phyloP scores from a whole-genome alignment of 2,113 vertebrate species.

The Rhineura floridana region DNA sequence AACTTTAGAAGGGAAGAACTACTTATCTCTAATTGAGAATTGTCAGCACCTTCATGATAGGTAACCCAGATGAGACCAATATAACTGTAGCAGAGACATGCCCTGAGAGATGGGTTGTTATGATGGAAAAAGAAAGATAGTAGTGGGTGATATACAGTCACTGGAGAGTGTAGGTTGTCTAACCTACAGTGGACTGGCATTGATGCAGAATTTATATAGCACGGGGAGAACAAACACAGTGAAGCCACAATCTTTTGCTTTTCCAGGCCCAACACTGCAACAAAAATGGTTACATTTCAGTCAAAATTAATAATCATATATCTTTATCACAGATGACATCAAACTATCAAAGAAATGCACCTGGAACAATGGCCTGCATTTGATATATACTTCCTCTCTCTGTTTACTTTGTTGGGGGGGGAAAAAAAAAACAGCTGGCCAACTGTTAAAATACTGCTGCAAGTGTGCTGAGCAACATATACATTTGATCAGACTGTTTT shows the following conservation, averaged over 20 bases:
- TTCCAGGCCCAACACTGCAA: constrained; percentile 16
- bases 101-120: not conserved
- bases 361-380: constrained; percentile 30
- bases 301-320: not conserved
- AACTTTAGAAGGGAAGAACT: not conserved
- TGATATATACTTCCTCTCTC: constrained; percentile 25
- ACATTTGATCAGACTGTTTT: not conserved
- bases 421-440: not conserved
- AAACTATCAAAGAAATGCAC: constrained; percentile 47
- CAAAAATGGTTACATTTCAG: not conserved
- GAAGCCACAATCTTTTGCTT: not conserved
- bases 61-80: not conserved
- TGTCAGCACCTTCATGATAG: not conserved
- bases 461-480: constrained; percentile 4
- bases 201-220: not conserved
- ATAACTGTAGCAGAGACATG: not conserved
- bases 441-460: not conserved
- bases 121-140: not conserved
- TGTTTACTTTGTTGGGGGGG: not conserved
- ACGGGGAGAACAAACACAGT: not conserved
- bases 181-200: not conserved
- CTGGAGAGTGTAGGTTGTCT: not conserved
- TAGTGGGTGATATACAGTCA: not conserved
- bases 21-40: not conserved
- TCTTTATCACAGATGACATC: not conserved